Base-by-base conservation (phyloP, 92 coral and sea anemone genomes). In the Parazoanthus swiftii region DNA sequence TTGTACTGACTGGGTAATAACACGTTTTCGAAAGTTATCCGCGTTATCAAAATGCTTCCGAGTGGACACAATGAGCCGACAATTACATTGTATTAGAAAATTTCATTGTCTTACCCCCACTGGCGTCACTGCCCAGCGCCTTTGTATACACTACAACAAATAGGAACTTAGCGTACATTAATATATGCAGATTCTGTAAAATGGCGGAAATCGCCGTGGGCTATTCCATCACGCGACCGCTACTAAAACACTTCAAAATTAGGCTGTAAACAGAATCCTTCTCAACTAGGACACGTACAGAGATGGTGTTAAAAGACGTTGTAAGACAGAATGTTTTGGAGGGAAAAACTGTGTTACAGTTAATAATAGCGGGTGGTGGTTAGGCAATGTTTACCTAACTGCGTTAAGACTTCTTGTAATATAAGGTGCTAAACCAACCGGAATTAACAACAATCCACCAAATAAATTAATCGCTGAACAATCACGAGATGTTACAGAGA, bases 71-170 rank as follows among this genome's bases (percentile, higher is more conserved):
- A 94, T 91, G 91, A 89, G 89, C 93, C 91, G 90, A 92, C 97
- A 94, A 94, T 94, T 92, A 92, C 95, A 92, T 94, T 94, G 95
- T 94, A 91, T 91, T 91, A 88, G 93, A 81, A 88, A 94, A 94
- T 94, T 85, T 92, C 95, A 94, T 94, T 94, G 97, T 94, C 91
- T 81, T 85, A 54, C 88, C 77, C 83, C 82, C 91, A 76, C 95
- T 91, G 89, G 95, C 97, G 97, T 94, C 97, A 94, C 88, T 91
- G 80, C 86, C 95, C 11, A 54, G 59, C 20, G 59, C 59, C 88
- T 89, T 94, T 94, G 94, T 90, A 92, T 89, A 91, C 89, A 85
- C 91, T 90, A 90, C 94, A 84, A 84, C 87, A 70, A 71, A 84
- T 84, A 70, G 65, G 79, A 84, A 71, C 79, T 71, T 71, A 46